Percentiles rank a stretch among this genome's conserved stretches.
These are phyloP conservation scores for Ceuthmochares aereus DNA, from an alignment of 2,113 vertebrate genomes.

Conservation along the genomic window DNA sequence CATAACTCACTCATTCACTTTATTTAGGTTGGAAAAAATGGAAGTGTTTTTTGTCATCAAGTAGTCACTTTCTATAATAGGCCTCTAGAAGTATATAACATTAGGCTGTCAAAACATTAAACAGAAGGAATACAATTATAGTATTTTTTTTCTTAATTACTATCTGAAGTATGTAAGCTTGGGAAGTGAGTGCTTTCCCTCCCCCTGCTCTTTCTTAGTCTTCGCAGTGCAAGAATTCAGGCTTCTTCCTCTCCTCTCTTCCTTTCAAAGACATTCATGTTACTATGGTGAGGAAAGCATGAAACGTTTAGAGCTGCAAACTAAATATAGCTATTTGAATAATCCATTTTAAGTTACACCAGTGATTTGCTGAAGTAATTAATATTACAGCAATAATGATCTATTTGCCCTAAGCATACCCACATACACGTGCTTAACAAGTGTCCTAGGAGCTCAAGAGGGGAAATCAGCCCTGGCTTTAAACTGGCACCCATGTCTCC, in stretches of 20 bases:
- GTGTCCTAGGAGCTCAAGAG: not conserved
- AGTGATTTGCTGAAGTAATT: not conserved
- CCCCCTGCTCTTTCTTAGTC: not conserved
- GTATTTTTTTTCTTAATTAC: not conserved
- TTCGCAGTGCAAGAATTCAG: not conserved
- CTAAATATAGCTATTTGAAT: slow-evolving; percentile 50
- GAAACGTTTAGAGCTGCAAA: not conserved
- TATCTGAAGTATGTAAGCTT: not conserved
- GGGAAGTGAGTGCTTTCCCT: not conserved
- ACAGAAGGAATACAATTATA: not conserved
- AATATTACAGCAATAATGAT: not conserved
- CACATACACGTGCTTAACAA: not conserved
- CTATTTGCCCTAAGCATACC: not conserved
- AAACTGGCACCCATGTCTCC: not conserved
- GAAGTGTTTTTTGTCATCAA: not conserved
- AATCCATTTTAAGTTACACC: not conserved
- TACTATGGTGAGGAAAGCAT: slow-evolving; percentile 54
- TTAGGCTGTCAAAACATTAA: not conserved
- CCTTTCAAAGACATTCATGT: not conserved
- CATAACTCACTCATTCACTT: not conserved
- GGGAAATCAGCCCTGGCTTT: not conserved
- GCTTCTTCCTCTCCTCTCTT: not conserved
- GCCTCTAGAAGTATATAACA: not conserved
- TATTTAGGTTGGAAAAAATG: not conserved
- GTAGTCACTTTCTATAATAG: not conserved